Evolutionary conservation across 2,888 invertebrate genomes (phyloP).

Genomic region (Calliscelio sp.): DNA sequence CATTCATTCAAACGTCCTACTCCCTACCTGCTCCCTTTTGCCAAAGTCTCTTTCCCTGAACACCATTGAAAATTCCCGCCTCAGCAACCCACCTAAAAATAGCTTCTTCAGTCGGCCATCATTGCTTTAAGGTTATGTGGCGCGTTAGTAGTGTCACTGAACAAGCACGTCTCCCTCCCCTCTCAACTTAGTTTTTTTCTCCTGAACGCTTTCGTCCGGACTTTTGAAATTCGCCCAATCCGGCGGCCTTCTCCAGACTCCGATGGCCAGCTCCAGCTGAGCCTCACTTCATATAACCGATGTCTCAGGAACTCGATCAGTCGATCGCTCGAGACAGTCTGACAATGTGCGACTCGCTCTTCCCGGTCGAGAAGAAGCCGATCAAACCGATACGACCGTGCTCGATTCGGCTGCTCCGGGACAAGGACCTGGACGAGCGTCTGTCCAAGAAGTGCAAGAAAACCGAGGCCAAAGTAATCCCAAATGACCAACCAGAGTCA

Average conservation of each 20-base stretch:
- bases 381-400: constrained; percentile 79
- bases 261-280: too few relatives aligned
- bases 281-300: too few relatives aligned
- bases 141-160: constrained; percentile 58
- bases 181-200: too few relatives aligned
- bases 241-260: background rate
- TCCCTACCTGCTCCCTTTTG: too few relatives aligned
- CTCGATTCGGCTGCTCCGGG: constrained; percentile 81
- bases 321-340: background rate
- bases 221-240: too few relatives aligned
- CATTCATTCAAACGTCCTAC: too few relatives aligned
- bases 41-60: too few relatives aligned
- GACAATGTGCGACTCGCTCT: constrained; percentile 57
- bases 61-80: constrained; percentile 39
- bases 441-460: constrained; percentile 80
- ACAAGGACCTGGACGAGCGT: constrained; percentile 82
- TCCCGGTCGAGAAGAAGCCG: constrained; percentile 65
- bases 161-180: constrained; percentile 17
- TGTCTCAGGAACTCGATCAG: too few relatives aligned
- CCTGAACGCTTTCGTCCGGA: too few relatives aligned
- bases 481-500: background rate
- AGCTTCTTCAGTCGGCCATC: constrained; percentile 23
- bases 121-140: constrained; percentile 46
- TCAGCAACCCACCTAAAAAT: constrained; percentile 2
- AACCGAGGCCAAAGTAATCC: constrained; percentile 74